Evolutionary conservation across 2,888 invertebrate genomes (phyloP).

Genomic region (Stramonita haemastoma): DNA sequence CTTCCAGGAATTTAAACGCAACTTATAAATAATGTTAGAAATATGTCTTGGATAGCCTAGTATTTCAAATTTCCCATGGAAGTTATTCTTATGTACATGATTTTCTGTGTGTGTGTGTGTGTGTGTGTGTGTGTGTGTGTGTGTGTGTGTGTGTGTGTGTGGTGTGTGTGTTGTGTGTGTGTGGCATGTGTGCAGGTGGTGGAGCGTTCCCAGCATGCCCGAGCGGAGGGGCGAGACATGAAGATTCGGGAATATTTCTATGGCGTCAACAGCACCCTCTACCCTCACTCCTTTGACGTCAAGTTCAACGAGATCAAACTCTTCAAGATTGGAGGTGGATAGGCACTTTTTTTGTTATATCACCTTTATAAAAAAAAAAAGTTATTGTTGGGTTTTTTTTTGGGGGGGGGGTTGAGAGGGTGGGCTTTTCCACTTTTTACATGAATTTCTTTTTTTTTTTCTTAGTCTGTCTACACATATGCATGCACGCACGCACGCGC

Average conservation of each 20-base stretch:
- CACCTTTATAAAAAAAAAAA: no score
- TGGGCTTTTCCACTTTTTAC: no score
- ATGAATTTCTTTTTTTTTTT: no score
- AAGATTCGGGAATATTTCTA: conserved; percentile 97
- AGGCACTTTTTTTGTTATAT: not conserved
- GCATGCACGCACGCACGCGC: no score
- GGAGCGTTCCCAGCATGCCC: conserved; percentile 86
- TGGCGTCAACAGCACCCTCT: conserved; percentile 87
- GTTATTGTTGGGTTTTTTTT: no score
- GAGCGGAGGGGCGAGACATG: conserved; percentile 87
- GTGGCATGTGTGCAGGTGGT: conserved; percentile 84
- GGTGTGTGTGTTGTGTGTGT: not conserved
- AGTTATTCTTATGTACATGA: no score
- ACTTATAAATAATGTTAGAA: no score
- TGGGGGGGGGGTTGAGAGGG: no score
- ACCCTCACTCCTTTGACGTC: conserved; percentile 96
- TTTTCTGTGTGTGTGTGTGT: not conserved
- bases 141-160: conserved; percentile 6
- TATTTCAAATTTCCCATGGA: no score
- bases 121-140: not conserved
- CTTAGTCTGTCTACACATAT: no score
- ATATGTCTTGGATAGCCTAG: no score
- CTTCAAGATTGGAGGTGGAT: conserved; percentile 88
- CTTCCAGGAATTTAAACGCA: no score
- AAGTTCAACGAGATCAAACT: conserved; percentile 93